phyloP scores from a whole-genome alignment of 2,797 vertebrate species.

The Schizopygopsis pylzovi region DNA sequence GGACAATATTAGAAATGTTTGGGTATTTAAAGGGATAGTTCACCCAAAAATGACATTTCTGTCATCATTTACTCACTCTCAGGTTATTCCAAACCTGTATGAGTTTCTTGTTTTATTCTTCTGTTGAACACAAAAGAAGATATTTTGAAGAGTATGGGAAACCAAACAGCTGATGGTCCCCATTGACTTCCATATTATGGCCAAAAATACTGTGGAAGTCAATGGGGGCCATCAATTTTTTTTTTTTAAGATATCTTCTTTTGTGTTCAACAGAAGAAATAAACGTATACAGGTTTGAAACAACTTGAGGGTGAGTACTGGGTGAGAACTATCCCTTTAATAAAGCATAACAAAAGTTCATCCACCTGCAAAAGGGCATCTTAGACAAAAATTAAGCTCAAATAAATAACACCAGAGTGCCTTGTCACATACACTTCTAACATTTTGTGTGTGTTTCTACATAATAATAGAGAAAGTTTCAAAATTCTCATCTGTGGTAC shows the following conservation, averaged over 20 bases:
- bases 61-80: not conserved
- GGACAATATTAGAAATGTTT: not conserved
- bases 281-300: too few relatives aligned
- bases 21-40: not conserved
- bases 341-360: not conserved
- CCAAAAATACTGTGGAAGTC: too few relatives aligned
- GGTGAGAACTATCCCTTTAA: not conserved
- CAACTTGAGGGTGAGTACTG: too few relatives aligned
- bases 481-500: not conserved
- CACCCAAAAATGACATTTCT: not conserved
- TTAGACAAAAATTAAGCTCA: not conserved
- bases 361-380: not conserved
- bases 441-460: not conserved
- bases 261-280: too few relatives aligned
- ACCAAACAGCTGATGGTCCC: too few relatives aligned
- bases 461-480: not conserved
- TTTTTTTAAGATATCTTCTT: too few relatives aligned
- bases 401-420: not conserved
- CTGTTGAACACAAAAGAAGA: not conserved
- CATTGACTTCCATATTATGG: too few relatives aligned
- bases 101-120: not conserved
- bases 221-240: too few relatives aligned
- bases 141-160: not conserved
- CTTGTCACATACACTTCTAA: not conserved
- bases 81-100: not conserved